Evolutionary conservation across 2,113 vertebrate genomes (phyloP).

Genomic region (Myotis davidii): DNA sequence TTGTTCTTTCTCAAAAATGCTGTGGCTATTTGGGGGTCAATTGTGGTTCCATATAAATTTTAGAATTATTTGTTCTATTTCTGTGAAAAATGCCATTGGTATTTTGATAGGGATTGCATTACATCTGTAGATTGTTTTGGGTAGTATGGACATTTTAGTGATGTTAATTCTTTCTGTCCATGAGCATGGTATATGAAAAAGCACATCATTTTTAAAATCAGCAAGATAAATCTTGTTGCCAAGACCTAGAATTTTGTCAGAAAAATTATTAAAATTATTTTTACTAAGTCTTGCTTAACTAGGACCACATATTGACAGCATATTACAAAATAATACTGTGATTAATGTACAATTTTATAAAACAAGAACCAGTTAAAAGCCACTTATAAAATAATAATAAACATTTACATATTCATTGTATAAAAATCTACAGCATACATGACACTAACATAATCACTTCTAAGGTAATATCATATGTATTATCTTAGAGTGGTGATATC

Average conservation of each 20-base stretch:
- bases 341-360: constrained; percentile 3
- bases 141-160: neutral
- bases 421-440: neutral
- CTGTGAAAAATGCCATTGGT: neutral
- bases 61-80: neutral
- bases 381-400: neutral
- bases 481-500: neutral
- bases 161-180: neutral
- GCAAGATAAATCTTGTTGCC: neutral
- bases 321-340: neutral
- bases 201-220: neutral
- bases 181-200: neutral
- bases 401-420: neutral
- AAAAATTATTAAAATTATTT: constrained; percentile 27
- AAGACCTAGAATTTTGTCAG: neutral
- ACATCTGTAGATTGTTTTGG: neutral
- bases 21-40: neutral
- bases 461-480: neutral
- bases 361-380: neutral
- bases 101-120: neutral
- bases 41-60: neutral
- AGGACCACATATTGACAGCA: neutral
- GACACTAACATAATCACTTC: neutral
- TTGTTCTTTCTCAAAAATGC: neutral
- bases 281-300: neutral